These are phyloP conservation scores for Brenthis ino DNA, from an alignment of 2,888 invertebrate species.

Conservation along the genomic window DNA sequence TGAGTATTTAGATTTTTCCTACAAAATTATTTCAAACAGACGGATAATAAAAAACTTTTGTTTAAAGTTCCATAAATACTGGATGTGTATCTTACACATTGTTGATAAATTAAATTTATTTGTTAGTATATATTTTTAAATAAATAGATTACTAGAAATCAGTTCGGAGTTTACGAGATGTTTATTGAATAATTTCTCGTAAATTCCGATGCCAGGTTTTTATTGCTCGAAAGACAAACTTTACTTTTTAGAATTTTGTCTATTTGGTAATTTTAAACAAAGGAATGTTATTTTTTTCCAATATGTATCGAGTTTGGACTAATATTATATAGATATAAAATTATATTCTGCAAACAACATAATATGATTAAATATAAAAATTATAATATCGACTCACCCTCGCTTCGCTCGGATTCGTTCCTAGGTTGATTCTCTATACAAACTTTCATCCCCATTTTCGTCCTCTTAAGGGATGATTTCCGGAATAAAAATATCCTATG, in stretches of 20 bases:
- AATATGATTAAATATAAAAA: no score
- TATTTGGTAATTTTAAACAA: not conserved
- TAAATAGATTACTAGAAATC: not conserved
- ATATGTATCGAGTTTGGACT: no score
- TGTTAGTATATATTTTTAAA: not conserved
- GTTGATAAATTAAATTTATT: not conserved
- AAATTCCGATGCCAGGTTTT: conserved; percentile 3
- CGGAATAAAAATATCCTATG: no score
- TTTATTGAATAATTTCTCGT: conserved; percentile 3
- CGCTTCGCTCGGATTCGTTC: no score
- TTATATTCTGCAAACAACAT: no score
- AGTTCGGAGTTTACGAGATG: not conserved
- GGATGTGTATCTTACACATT: no score
- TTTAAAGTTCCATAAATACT: no score
- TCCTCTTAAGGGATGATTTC: no score
- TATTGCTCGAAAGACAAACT: not conserved
- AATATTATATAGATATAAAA: no score
- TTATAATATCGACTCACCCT: no score
- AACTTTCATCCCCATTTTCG: no score
- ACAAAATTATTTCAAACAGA: not conserved
- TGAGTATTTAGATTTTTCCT: not conserved
- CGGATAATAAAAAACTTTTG: not conserved
- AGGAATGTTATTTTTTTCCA: not conserved
- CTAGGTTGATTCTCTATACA: no score
- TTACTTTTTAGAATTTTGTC: conserved; percentile 7